These are phyloP conservation scores for Ascaphus truei DNA, from an alignment of 2,113 vertebrate species.

Conservation along the genomic window DNA sequence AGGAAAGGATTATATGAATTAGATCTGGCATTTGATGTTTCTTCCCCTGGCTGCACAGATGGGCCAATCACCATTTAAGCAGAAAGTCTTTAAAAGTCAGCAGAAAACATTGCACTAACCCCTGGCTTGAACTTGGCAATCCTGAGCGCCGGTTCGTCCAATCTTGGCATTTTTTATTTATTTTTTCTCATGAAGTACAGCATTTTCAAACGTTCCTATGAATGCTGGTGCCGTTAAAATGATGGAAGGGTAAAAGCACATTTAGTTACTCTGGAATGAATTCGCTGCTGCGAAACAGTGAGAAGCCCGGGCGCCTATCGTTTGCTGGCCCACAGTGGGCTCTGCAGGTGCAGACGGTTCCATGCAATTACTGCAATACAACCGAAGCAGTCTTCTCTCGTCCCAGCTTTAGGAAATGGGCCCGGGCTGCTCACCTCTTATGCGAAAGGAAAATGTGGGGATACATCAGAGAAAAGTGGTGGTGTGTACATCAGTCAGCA, in stretches of 20 bases:
- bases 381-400: conserved; percentile 25
- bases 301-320: conserved; percentile 1
- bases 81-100: conserved; percentile 25
- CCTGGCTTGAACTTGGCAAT: conserved; percentile 11
- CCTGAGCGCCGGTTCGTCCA: neutral
- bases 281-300: conserved; percentile 20
- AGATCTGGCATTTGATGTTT: conserved; percentile 18
- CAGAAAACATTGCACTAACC: conserved; percentile 10
- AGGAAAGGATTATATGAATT: conserved; percentile 15
- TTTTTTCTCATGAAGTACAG: neutral
- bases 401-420: conserved; percentile 29
- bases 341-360: conserved; percentile 26
- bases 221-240: neutral
- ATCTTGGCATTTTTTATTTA: neutral
- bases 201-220: neutral
- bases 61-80: conserved; percentile 19
- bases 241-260: conserved; percentile 24
- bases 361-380: conserved; percentile 12
- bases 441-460: conserved; percentile 23
- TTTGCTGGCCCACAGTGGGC: conserved; percentile 3
- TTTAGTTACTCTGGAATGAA: neutral
- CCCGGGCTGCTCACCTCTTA: conserved; percentile 5
- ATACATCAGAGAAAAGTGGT: conserved; percentile 14
- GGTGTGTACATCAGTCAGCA: conserved; percentile 10
- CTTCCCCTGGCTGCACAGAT: conserved; percentile 14